Base-by-base conservation (phyloP, 2,113 vertebrate genomes). In the Mustela lutreola region DNA sequence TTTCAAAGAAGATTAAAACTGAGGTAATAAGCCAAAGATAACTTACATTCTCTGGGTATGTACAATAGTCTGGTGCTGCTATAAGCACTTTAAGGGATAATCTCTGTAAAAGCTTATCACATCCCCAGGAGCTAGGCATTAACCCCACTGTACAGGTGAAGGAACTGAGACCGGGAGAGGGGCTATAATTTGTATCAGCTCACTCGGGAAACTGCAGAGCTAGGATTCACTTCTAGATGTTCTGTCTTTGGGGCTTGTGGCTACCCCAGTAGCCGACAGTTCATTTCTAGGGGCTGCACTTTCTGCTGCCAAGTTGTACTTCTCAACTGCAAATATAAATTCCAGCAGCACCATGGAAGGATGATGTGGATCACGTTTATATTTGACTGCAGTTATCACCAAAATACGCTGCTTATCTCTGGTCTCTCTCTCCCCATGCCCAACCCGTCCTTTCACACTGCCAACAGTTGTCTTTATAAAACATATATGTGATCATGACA, bases 1-100 rank as follows among this genome's bases (percentile, higher is more conserved):
- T 89, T 58, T 65, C 56, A 79, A 81, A 89, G 71, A 71, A 85
- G 36, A 89, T 71, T 84, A 94, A 92, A 75, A 70, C 36, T 94
- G 42, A 87, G 48, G 79, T 93, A 31, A 83, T 70, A 84, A 31
- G 19, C 89, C 39, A 70, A 85, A 62, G 63, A 73, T 48, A 92
- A 75, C n/a, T 15, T 45, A 45, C 15, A 76, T 28, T 78, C 1
- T 53, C 21, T 42, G 26, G 45, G 26, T 78, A 14, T 19, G 10
- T 83, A 42, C 5, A 85, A 65, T 65, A 26, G 19, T 36, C 48
- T 56, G 42, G 48, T 33, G 31, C 58, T 85, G 39, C 56, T 79
- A 5, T 48, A 78, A 92, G 15, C 36, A 90, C 18, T 95, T 73
- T 2, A 95, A 91, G 75, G 53, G 15, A 63, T 48, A 24, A 76